phyloP scores from a whole-genome alignment of 2,113 vertebrate genomes.

The Periophthalmus modestus region DNA sequence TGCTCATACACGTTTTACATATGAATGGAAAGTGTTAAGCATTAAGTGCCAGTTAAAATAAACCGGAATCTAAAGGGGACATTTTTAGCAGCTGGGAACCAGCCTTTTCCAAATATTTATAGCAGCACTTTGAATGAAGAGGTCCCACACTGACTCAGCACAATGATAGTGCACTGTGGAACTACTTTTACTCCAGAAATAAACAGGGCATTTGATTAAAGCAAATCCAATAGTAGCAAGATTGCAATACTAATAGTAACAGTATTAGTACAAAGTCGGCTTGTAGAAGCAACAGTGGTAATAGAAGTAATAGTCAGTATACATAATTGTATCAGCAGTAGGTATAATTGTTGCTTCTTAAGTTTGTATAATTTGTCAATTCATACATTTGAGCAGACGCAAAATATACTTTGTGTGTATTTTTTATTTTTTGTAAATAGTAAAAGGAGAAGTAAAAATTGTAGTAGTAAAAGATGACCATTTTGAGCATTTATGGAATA shows the following conservation, averaged over 20 bases:
- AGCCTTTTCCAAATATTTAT: conserved; percentile 4
- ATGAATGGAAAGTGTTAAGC: background rate
- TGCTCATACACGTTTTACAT: background rate
- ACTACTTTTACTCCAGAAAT: background rate
- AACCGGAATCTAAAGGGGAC: background rate
- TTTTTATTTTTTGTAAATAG: no score
- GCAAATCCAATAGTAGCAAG: background rate
- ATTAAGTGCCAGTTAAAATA: background rate
- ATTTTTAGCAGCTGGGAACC: background rate
- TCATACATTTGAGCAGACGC: no score
- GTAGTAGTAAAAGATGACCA: no score
- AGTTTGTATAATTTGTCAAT: no score
- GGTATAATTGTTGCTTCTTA: no score
- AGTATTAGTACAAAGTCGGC: no score
- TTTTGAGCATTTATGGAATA: no score
- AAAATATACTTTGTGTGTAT: no score
- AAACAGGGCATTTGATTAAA: background rate
- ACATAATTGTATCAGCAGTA: no score
- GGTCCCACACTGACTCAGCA: conserved; percentile 5
- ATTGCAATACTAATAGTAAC: background rate
- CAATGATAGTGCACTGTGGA: background rate
- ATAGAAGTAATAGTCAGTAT: no score
- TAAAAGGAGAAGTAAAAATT: no score
- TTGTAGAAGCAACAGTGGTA: no score
- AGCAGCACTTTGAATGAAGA: conserved; percentile 15